phyloP scores from a whole-genome alignment of 1,140 invertebrate genomes.

The Sipha flava region DNA sequence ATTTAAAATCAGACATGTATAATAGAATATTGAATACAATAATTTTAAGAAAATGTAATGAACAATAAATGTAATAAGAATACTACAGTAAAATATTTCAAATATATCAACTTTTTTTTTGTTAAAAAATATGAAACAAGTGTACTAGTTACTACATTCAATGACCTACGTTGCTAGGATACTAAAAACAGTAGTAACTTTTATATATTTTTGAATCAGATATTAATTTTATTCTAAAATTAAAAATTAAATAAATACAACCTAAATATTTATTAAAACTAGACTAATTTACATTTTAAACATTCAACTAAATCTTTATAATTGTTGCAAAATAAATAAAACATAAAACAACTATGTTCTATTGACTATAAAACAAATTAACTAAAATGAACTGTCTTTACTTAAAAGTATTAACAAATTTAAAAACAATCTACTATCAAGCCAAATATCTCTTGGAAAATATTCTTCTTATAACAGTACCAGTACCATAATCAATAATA shows the following conservation, averaged over 20 bases:
- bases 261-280: conserved; percentile 14
- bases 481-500: conserved; percentile 29
- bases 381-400: conserved; percentile 19
- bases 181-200: conserved; percentile 3
- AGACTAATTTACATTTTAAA: conserved; percentile 28
- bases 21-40: background rate
- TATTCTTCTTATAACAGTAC: conserved; percentile 21
- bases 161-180: background rate
- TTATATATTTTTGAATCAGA: background rate
- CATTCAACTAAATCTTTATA: conserved; percentile 26
- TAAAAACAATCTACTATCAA: conserved; percentile 20
- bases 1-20: background rate
- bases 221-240: conserved; percentile 31
- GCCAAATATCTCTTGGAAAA: background rate
- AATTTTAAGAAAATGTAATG: background rate
- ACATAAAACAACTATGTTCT: conserved; percentile 21
- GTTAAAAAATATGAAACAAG: background rate
- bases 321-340: conserved; percentile 14
- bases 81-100: background rate
- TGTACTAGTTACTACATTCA: background rate
- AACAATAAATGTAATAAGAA: background rate
- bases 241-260: conserved; percentile 30
- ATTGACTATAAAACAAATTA: background rate
- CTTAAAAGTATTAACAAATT: conserved; percentile 20
- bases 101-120: background rate